Evolutionary conservation across 2,797 vertebrate species (phyloP).

Genomic region (Odontamblyopus lacepedii): DNA sequence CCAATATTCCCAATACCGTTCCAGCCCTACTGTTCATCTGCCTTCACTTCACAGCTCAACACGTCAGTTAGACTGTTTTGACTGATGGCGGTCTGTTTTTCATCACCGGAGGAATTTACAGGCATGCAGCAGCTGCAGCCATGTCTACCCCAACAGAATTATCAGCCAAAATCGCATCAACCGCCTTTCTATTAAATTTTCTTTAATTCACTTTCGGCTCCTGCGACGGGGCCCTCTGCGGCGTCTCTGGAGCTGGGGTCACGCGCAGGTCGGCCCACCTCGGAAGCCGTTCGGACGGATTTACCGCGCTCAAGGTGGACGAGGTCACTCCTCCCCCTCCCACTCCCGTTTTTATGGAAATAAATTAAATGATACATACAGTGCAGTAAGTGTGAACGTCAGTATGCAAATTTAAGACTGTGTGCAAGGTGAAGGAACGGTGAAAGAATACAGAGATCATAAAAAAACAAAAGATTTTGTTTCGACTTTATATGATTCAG

Average conservation of each 20-base stretch:
- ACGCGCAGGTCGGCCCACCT: slow-evolving; percentile 21
- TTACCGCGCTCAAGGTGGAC: slow-evolving; percentile 57
- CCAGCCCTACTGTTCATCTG: background rate
- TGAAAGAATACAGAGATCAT: too few relatives aligned
- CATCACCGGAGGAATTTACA: background rate
- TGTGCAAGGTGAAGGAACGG: too few relatives aligned
- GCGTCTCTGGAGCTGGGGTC: slow-evolving; percentile 30
- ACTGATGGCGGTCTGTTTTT: background rate
- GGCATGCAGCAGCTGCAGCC: background rate
- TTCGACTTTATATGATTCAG: too few relatives aligned
- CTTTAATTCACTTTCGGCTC: slow-evolving; percentile 2
- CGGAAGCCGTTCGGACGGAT: slow-evolving; percentile 60
- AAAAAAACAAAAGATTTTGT: too few relatives aligned
- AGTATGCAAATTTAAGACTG: too few relatives aligned
- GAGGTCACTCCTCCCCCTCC: slow-evolving; percentile 33
- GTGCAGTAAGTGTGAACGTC: too few relatives aligned
- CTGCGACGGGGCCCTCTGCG: slow-evolving; percentile 29
- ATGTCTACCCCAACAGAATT: slow-evolving; percentile 3
- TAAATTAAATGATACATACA: too few relatives aligned
- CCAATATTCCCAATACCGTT: background rate
- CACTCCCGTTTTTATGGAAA: too few relatives aligned
- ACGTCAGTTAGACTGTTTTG: background rate
- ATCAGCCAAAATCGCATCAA: slow-evolving; percentile 4
- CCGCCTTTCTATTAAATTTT: background rate
- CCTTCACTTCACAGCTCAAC: background rate